A percentile compares a stretch with the other conserved stretches of the same genome.
phyloP scores from a whole-genome alignment of 1,140 invertebrate genomes.

The Ceratina calcarata region DNA sequence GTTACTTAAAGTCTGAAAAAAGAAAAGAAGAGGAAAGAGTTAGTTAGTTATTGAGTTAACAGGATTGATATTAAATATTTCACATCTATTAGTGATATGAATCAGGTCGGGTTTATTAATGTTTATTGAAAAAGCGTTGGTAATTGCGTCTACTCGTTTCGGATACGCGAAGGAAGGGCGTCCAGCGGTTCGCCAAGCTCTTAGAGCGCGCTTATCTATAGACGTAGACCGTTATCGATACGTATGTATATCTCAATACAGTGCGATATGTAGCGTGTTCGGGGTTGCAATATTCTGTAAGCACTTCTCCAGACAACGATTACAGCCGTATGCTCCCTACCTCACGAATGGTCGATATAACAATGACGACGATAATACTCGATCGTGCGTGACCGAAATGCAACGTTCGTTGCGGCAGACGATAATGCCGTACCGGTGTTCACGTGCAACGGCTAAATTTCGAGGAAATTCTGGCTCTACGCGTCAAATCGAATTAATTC shows the following conservation, averaged over 20 bases:
- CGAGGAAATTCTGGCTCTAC: constrained; percentile 28
- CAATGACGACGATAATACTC: constrained; percentile 64
- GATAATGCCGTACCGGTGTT: constrained; percentile 47
- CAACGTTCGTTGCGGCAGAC: constrained; percentile 49
- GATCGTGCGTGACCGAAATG: constrained; percentile 65
- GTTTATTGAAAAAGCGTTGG: background rate
- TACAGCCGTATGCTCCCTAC: constrained; percentile 54
- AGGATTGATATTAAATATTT: background rate
- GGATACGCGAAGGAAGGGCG: background rate
- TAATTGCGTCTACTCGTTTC: background rate
- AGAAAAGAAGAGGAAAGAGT: constrained; percentile 59
- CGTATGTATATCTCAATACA: constrained; percentile 45
- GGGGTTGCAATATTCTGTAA: constrained; percentile 53
- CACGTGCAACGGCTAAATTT: constrained; percentile 40
- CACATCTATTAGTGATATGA: no score
- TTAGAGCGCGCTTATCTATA: constrained; percentile 32
- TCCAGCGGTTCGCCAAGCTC: constrained; percentile 3
- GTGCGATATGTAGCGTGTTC: constrained; percentile 41
- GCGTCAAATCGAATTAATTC: constrained; percentile 37
- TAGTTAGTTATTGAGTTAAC: constrained; percentile 69
- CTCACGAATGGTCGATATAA: constrained; percentile 59
- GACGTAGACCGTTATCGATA: constrained; percentile 44
- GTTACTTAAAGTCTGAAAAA: constrained; percentile 69
- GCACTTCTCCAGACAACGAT: constrained; percentile 58
- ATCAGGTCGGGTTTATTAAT: no score